Evolutionary conservation across 1,140 invertebrate genomes (phyloP), one percentile per base, ranked within the genome.

Genomic region (Polyergus mexicanus): DNA sequence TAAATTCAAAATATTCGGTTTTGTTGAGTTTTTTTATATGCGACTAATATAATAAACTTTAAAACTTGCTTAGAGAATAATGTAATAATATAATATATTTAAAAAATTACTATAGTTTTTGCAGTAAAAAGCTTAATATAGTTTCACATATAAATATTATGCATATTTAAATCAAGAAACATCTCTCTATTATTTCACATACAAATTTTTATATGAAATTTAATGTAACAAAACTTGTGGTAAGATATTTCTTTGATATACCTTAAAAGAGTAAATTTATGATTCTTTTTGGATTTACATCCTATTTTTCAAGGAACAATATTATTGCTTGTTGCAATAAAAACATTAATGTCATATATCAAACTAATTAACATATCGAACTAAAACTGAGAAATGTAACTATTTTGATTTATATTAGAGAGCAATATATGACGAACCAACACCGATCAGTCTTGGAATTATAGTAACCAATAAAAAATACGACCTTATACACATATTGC

Each of bases 391-490:
- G 13, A 51, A 66, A 16, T 22, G 13, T 25, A 35, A 72, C 38
- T 38, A 71, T 62, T 80, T 75, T 63, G 60, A 69, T 75, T 72
- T 62, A 32, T 71, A 76, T 76, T 32, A 63, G 89, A 91, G 92
- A 92, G 92, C 89, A 92, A 91, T 91, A 91, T 90, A 89, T 65
- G 87, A 87, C 89, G 88, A 93, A 94, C 93, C 93, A 94, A 94
- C 93, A 94, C 92, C 93, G 93, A 94, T 94, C 93, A 94, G 93
- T 94, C 93, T 94, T 94, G 92, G 89, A 90, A 94, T 94, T 93
- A 91, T 89, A 91, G 88, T 93, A 92, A 93, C 77, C 85, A 91
- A 93, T 93, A 94, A 92, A 47, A 51, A 92, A 91, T 92, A 94
- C 90, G 92, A 86, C 78, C 91, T 90, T 89, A 92, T 87, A 91